Conservation (phyloP, 2,797 vertebrate species). For the Syndactyla subalaris region DNA sequence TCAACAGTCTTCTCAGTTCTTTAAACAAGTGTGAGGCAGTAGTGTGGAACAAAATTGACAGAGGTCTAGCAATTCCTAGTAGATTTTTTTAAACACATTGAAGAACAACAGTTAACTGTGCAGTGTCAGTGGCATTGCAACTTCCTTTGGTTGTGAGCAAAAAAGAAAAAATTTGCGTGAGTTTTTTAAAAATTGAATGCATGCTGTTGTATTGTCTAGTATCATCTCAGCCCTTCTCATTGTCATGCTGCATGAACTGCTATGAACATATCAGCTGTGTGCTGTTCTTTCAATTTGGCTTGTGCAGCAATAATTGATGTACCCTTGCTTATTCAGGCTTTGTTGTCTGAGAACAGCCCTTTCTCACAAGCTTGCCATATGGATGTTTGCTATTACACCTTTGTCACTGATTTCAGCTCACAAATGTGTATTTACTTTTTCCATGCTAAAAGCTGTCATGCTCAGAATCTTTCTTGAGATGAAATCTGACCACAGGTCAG, state of each 20-base stretch:
- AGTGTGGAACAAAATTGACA: slow-evolving; percentile 39
- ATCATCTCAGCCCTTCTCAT: slow-evolving; percentile 22
- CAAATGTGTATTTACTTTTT: background rate
- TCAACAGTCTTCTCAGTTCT: slow-evolving; percentile 59
- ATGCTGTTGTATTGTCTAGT: background rate
- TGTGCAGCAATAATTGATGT: slow-evolving; percentile 26
- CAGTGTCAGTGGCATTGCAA: background rate
- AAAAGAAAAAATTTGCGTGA: background rate
- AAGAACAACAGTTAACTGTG: background rate
- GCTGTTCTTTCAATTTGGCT: slow-evolving; percentile 41
- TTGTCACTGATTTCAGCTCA: background rate
- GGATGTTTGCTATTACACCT: slow-evolving; percentile 3
- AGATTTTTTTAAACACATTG: background rate
- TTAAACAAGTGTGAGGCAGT: slow-evolving; percentile 34
- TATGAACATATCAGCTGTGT: background rate
- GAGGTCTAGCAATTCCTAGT: slow-evolving; percentile 19
- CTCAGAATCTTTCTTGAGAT: background rate
- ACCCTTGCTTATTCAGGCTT: background rate
- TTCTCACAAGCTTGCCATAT: background rate
- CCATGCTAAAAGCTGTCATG: background rate
- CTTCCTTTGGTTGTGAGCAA: background rate
- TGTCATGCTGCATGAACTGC: slow-evolving; percentile 18
- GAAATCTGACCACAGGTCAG: background rate
- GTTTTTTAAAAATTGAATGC: slow-evolving; percentile 8
- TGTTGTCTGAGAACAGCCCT: background rate